Percentiles rank a stretch among this genome's conserved stretches.
Conservation (phyloP, 2,888 invertebrate genomes). For the Scaptomyza reducta region DNA sequence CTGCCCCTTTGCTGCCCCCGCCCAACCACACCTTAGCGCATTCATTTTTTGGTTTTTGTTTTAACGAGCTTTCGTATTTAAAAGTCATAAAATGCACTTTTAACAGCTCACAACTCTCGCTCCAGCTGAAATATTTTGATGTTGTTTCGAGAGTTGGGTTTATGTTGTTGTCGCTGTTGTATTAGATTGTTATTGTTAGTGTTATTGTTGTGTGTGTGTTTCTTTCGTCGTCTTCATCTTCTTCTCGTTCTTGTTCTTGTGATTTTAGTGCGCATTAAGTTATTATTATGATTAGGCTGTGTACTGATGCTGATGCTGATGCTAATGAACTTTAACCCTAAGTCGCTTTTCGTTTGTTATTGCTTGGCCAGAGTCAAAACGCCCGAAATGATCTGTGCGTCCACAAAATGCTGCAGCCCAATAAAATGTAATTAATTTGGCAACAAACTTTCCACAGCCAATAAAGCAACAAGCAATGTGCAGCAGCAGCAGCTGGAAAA, state of each 20-base stretch:
- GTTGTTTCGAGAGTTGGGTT: background rate
- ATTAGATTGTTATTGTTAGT: slow-evolving; percentile 45
- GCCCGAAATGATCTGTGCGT: slow-evolving; percentile 17
- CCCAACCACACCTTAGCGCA: slow-evolving; percentile 25
- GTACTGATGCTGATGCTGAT: background rate
- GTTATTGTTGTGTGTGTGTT: slow-evolving; percentile 31
- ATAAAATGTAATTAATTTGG: slow-evolving; percentile 79
- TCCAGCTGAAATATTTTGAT: slow-evolving; percentile 34
- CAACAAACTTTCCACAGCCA: slow-evolving; percentile 62
- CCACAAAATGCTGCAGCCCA: slow-evolving; percentile 48
- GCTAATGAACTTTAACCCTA: slow-evolving; percentile 47
- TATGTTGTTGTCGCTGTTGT: slow-evolving; percentile 29
- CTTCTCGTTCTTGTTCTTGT: background rate
- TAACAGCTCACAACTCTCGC: slow-evolving; percentile 62
- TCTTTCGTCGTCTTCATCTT: background rate
- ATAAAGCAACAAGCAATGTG: slow-evolving; percentile 56
- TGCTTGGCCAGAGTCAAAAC: background rate
- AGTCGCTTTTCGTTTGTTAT: slow-evolving; percentile 2
- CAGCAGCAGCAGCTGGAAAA: slow-evolving; percentile 17
- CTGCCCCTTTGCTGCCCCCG: background rate
- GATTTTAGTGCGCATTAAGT: slow-evolving; percentile 39
- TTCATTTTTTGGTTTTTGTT: slow-evolving; percentile 37
- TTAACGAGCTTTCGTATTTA: slow-evolving; percentile 70
- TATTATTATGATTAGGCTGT: slow-evolving; percentile 46
- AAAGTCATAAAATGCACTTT: slow-evolving; percentile 74